Conservation (phyloP, 1,140 invertebrate genomes). For the Zaprionus ornatus region DNA sequence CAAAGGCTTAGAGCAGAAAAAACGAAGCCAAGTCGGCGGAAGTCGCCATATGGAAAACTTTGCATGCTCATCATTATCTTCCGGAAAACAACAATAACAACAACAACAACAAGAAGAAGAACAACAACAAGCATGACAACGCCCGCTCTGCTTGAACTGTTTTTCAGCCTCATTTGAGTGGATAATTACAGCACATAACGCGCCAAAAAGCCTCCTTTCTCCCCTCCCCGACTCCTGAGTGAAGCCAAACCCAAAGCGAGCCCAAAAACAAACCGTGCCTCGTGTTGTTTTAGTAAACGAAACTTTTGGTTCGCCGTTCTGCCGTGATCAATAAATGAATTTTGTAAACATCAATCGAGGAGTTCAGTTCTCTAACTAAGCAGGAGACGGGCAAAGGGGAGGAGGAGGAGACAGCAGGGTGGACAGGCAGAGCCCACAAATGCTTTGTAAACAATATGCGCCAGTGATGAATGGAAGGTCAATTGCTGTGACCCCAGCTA, state of each 20-base stretch:
- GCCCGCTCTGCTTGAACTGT: constrained; percentile 6
- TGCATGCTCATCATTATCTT: constrained; percentile 64
- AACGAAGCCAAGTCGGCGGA: constrained; percentile 7
- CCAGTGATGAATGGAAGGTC: constrained; percentile 77
- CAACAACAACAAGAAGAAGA: not conserved
- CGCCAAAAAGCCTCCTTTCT: not conserved
- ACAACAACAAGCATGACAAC: constrained; percentile 2
- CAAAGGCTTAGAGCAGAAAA: constrained; percentile 14
- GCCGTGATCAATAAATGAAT: constrained; percentile 77
- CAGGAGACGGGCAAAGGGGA: not conserved
- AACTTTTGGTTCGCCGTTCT: constrained; percentile 33
- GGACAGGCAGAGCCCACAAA: constrained; percentile 35
- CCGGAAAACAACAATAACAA: not conserved
- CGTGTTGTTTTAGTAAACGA: constrained; percentile 69
- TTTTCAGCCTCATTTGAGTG: constrained; percentile 69
- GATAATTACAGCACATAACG: constrained; percentile 60
- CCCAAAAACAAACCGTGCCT: not conserved
- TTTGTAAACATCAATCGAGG: constrained; percentile 74
- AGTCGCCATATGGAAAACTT: constrained; percentile 43
- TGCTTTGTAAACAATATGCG: constrained; percentile 69
- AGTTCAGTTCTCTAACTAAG: constrained; percentile 20
- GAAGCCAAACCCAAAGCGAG: not conserved
- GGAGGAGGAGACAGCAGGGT: not conserved
- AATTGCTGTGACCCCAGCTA: constrained; percentile 71
- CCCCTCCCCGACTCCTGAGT: not conserved